phyloP scores from a whole-genome alignment of 2,888 invertebrate genomes.

The Mesochorus sp. region DNA sequence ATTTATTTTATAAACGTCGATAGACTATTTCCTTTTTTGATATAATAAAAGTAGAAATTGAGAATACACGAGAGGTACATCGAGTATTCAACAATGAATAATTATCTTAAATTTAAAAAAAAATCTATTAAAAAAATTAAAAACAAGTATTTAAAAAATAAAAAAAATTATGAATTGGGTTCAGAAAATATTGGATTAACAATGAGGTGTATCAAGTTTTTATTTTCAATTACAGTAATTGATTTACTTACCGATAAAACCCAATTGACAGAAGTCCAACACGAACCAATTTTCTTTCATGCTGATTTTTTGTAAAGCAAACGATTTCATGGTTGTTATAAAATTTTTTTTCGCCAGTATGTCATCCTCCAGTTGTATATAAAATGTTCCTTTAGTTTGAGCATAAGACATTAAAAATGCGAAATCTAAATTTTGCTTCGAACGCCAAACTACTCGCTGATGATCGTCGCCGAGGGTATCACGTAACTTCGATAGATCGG shows the following conservation, averaged over 20 bases:
- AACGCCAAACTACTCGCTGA: slow-evolving; percentile 94
- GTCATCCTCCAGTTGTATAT: slow-evolving; percentile 97
- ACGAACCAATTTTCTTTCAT: slow-evolving; percentile 93
- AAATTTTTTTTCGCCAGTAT: slow-evolving; percentile 94
- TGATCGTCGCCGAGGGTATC: slow-evolving; percentile 93
- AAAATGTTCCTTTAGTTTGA: slow-evolving; percentile 93
- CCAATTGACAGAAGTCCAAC: slow-evolving; percentile 95
- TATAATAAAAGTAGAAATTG: slow-evolving; percentile 20
- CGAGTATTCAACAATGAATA: slow-evolving; percentile 6
- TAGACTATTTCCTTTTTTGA: no score
- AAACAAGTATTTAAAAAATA: no score
- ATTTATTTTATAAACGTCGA: no score
- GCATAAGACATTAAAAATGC: slow-evolving; percentile 97
- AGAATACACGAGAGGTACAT: background rate
- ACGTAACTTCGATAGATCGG: slow-evolving; percentile 90
- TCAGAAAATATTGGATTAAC: no score
- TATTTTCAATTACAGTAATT: no score
- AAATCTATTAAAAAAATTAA: no score
- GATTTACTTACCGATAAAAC: slow-evolving; percentile 96
- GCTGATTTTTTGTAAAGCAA: slow-evolving; percentile 90
- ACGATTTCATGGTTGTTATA: slow-evolving; percentile 92
- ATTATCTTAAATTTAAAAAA: no score
- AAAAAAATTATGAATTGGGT: no score
- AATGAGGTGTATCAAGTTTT: no score
- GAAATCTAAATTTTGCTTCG: slow-evolving; percentile 97